Evolutionary conservation across 30 jellyfish, hydroid and myxozoan genomes (phyloP), one percentile per base, ranked within the genome.

Genomic region (Cassiopea xamachana): DNA sequence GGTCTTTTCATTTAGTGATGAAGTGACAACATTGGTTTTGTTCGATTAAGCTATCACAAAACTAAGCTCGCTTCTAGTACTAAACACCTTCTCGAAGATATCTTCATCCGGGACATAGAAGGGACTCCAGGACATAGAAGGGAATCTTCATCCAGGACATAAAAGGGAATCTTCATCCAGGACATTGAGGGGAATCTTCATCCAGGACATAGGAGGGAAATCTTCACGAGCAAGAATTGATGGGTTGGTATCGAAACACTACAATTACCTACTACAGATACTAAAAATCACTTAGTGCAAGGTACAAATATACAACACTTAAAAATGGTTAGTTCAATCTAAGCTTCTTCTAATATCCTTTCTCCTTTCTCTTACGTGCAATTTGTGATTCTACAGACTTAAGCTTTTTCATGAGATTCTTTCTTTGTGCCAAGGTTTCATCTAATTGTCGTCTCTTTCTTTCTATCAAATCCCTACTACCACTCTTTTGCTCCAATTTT

Each of bases 321-420:
- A 17, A 18, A 18, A 18, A 19, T 71, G 15, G 46, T 0, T 12
- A 78, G 51, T 2, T 60, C 89, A 17, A 59, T 2, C n/a, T 4
- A 59, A 46, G 8, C 13, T 79, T 15, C 71, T 43, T 39, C 70
- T 72, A 84, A 48, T 67, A 55, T 77, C 92, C 95, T 59, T 78
- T 88, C 68, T 88, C 95, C 48, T 79, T 88, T 58, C 77, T 81
- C 67, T 95, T 95, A 19, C 94, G 86, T 6, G 91, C 89, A 10
- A 91, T 78, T 75, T 95, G 98, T 15, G 90, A 58, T 59, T 91
- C 97, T 67, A 95, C 64, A 1, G 94, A 84, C 67, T 95, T 95
- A 75, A 95, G 79, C 67, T 95, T 91, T 77, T 95, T 95, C 93
- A 90, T 73, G 1, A 95, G 87, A 77, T 91, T 95, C 60, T 88